Evolutionary conservation across 2,113 vertebrate species (phyloP).

Genomic region (Lepidothrix coronata): DNA sequence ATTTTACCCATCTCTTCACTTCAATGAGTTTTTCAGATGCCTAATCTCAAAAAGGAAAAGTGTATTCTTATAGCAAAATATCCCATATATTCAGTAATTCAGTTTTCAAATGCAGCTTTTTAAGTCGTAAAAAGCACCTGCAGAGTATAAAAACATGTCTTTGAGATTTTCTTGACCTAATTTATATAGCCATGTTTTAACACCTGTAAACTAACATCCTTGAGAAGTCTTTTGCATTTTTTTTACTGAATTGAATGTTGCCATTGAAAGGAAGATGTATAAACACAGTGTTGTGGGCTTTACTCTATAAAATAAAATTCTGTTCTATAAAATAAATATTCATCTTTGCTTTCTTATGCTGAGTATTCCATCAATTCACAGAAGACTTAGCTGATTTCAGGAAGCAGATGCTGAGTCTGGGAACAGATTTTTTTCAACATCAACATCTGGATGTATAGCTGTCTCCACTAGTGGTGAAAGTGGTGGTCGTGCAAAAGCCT

Average conservation of each 20-base stretch:
- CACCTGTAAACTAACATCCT: not conserved
- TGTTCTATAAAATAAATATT: not conserved
- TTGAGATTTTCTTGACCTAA: not conserved
- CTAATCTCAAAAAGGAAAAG: not conserved
- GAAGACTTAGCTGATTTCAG: constrained; percentile 1
- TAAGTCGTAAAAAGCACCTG: not conserved
- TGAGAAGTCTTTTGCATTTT: not conserved
- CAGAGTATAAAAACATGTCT: not conserved
- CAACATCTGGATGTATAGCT: constrained; percentile 52
- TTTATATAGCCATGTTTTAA: not conserved
- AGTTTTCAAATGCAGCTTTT: not conserved
- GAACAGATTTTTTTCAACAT: constrained; percentile 28
- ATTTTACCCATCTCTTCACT: not conserved
- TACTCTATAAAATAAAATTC: not conserved
- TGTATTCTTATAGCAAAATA: not conserved
- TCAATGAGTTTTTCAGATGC: not conserved
- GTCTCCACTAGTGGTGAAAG: constrained; percentile 6
- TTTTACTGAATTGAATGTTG: not conserved
- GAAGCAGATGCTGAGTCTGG: constrained; percentile 40
- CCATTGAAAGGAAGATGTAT: not conserved
- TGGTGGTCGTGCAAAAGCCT: constrained; percentile 31
- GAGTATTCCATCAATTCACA: not conserved
- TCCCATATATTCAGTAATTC: not conserved
- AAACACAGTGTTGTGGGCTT: not conserved
- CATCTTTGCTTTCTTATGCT: not conserved